A percentile compares a stretch with the other conserved stretches of the same genome.
phyloP scores from a whole-genome alignment of 2,113 vertebrate species.

The Semicossyphus pulcher region DNA sequence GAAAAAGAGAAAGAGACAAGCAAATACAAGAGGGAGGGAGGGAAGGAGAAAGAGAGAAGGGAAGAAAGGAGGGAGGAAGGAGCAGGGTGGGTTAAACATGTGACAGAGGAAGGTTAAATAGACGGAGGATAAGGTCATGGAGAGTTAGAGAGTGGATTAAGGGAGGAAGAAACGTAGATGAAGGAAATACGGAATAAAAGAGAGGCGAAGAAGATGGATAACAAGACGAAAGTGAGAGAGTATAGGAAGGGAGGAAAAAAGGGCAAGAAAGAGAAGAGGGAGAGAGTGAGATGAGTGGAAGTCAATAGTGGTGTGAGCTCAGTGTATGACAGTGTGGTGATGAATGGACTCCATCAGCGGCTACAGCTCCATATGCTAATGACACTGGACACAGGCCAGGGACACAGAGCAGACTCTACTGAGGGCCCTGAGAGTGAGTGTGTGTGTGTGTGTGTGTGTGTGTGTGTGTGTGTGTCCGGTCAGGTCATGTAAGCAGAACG shows the following conservation, averaged over 20 bases:
- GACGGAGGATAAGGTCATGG: neutral
- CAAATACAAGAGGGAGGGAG: too few species aligned
- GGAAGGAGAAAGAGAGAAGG: neutral
- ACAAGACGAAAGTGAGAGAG: neutral
- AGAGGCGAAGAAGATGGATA: neutral
- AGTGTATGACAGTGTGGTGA: conserved; percentile 53
- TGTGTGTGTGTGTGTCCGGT: conserved; percentile 3
- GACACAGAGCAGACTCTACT: conserved; percentile 9
- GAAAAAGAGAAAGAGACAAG: too few species aligned
- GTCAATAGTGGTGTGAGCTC: conserved; percentile 23
- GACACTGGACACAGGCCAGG: conserved; percentile 46
- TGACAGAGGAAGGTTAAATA: neutral
- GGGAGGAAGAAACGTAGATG: neutral
- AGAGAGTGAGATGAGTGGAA: conserved; percentile 24
- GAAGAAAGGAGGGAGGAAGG: neutral
- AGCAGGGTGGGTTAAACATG: neutral
- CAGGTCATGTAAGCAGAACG: too few species aligned
- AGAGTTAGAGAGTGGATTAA: neutral
- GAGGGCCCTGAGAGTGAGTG: neutral
- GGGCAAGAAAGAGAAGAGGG: neutral
- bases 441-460: conserved; percentile 26
- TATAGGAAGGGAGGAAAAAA: neutral
- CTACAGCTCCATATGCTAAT: conserved; percentile 58
- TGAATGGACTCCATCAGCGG: conserved; percentile 60
- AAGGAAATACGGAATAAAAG: neutral